phyloP scores from a whole-genome alignment of 2,888 invertebrate species.

The Drosophila hamatofila region DNA sequence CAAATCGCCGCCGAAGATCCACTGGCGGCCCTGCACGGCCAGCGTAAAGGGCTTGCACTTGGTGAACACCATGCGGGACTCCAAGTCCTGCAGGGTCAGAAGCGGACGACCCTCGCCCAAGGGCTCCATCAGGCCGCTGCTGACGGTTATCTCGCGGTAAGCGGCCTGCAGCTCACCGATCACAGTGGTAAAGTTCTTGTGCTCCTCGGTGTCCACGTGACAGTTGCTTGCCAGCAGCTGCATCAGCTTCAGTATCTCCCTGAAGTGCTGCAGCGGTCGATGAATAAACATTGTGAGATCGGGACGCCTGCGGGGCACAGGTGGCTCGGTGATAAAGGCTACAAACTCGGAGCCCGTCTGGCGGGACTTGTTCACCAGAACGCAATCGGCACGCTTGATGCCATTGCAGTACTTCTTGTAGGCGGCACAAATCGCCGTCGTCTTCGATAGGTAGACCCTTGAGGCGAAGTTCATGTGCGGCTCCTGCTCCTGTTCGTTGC shows the following conservation, averaged over 20 bases:
- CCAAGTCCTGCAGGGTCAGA: slow-evolving; percentile 93
- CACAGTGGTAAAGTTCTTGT: slow-evolving; percentile 84
- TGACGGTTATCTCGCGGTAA: slow-evolving; percentile 93
- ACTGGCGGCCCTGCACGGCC: slow-evolving; percentile 93
- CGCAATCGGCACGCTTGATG: slow-evolving; percentile 93
- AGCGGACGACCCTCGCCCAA: slow-evolving; percentile 93
- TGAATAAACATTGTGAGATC: slow-evolving; percentile 94
- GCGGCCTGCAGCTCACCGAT: slow-evolving; percentile 87
- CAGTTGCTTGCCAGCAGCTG: slow-evolving; percentile 86
- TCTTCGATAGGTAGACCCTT: slow-evolving; percentile 90
- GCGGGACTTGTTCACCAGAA: slow-evolving; percentile 91
- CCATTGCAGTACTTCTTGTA: slow-evolving; percentile 94
- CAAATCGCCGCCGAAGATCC: slow-evolving; percentile 95
- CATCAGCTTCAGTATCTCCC: slow-evolving; percentile 88
- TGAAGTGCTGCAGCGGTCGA: slow-evolving; percentile 93
- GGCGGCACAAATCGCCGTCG: slow-evolving; percentile 90
- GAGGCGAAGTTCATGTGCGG: slow-evolving; percentile 88
- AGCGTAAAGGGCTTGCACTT: slow-evolving; percentile 95
- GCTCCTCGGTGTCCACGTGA: slow-evolving; percentile 85
- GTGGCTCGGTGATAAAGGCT: slow-evolving; percentile 92
- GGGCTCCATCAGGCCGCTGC: slow-evolving; percentile 94
- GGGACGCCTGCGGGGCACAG: slow-evolving; percentile 92
- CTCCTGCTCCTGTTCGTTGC: slow-evolving; percentile 89
- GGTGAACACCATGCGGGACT: slow-evolving; percentile 94
- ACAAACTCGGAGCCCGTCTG: slow-evolving; percentile 92